Conservation (phyloP, 1,140 invertebrate genomes). For the Stenopsyche tienmushanensis region DNA sequence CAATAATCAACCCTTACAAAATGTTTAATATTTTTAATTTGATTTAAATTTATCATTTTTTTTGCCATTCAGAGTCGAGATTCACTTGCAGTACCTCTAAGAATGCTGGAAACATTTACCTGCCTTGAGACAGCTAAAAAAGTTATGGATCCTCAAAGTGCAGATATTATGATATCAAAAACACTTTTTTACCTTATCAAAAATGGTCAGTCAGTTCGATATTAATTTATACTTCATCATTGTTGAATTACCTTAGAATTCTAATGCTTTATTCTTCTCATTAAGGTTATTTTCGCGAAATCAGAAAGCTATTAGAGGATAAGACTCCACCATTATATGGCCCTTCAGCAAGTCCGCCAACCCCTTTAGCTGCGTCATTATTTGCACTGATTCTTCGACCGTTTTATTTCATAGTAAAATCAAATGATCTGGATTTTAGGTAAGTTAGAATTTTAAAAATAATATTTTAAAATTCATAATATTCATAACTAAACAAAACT, state of each 20-base stretch:
- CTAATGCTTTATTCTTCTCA: too few relatives aligned
- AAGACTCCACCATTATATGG: slow-evolving; percentile 73
- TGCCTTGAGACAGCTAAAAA: slow-evolving; percentile 57
- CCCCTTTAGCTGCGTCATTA: slow-evolving; percentile 70
- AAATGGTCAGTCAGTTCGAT: slow-evolving; percentile 44
- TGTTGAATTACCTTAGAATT: not conserved
- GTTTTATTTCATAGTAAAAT: slow-evolving; percentile 56
- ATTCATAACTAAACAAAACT: too few relatives aligned
- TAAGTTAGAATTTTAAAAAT: slow-evolving; percentile 42
- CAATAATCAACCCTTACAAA: too few relatives aligned
- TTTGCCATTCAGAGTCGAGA: slow-evolving; percentile 44
- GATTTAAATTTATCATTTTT: not conserved
- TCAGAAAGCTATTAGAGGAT: slow-evolving; percentile 69
- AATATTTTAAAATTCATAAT: slow-evolving; percentile 8
- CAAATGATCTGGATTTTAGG: slow-evolving; percentile 47
- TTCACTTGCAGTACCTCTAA: slow-evolving; percentile 71
- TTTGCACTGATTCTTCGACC: slow-evolving; percentile 77
- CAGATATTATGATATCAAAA: slow-evolving; percentile 48
- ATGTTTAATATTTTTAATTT: not conserved
- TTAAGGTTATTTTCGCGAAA: slow-evolving; percentile 73
- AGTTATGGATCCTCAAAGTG: slow-evolving; percentile 51
- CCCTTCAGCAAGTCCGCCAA: slow-evolving; percentile 67
- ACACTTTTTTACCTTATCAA: slow-evolving; percentile 51
- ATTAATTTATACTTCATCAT: slow-evolving; percentile 6
- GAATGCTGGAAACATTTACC: slow-evolving; percentile 79